Base-by-base conservation (phyloP, 2,888 invertebrate genomes). In the Lasioglossum calceatum region DNA sequence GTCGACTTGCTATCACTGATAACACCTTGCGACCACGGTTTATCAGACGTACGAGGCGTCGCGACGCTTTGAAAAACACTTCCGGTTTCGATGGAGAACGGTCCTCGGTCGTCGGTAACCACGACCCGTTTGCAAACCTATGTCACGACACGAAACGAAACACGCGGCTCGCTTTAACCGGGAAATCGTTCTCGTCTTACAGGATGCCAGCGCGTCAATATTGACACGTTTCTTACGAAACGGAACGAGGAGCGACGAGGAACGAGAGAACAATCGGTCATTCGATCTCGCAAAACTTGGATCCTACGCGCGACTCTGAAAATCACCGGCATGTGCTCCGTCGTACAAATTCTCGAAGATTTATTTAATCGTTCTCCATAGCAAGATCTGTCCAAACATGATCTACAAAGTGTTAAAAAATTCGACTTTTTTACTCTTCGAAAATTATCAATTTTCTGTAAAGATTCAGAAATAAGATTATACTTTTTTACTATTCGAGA, bases 151-250 rank as follows among this genome's bases (percentile, higher is more conserved):
- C 81, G 54, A 61, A 81, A 67, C 70, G 70, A 67, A 80, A 47
- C 76, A 36, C 78, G 79, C 75, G 81, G 81, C 82, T 87, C 82
- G 75, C 80, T 91, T 84, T 81, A 81, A 88, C 89, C 86, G 86
- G 89, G 93, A 93, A 94, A 93, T 91, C 90, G 91, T 89, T 92
- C 92, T 94, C 91, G 91, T 86, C 92, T 94, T 93, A 93, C 93
- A 92, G 92, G 92, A 93, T 92, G 89, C 91, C 85, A 78, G 80
- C 87, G 87, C 84, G 93, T 93, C 93, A 94, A 94, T 94, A 94
- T 94, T 94, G 93, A 93, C 94, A 91, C 87, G 88, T 93, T 92
- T 92, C 92, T 93, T 91, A 89, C 90, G 91, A 93, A 93, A 91
- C 83, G 3, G 32, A 76, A 39, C 61, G 76, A n/a, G 54, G 14